These are phyloP conservation scores for Zalophus californianus DNA, from an alignment of 2,797 vertebrate genomes.

Conservation along the genomic window DNA sequence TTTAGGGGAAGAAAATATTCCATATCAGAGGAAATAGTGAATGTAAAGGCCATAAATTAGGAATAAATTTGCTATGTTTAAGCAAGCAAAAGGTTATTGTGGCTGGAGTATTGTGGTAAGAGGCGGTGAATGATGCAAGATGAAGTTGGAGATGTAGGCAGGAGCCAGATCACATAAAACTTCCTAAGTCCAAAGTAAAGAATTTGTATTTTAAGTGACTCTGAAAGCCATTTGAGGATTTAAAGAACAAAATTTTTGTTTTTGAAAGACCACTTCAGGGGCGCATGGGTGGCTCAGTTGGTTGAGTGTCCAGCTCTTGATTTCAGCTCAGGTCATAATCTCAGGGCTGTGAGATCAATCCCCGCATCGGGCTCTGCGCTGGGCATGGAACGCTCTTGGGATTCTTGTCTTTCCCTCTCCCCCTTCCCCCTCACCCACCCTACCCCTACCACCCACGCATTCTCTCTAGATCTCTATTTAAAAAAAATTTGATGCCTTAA, in stretches of 20 bases:
- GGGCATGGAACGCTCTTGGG: no score
- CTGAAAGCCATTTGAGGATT: background rate
- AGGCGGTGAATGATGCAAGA: background rate
- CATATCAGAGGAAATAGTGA: background rate
- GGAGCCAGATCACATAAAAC: slow-evolving; percentile 10
- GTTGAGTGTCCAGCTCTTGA: no score
- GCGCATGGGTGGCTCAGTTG: no score
- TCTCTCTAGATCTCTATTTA: no score
- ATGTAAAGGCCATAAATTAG: background rate
- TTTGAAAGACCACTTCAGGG: background rate
- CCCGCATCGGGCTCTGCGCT: no score
- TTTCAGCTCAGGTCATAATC: no score
- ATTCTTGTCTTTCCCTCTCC: no score
- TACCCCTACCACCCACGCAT: no score
- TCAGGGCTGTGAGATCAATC: no score
- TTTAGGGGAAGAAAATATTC: background rate
- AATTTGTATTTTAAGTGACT: slow-evolving; percentile 19
- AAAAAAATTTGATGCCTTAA: background rate
- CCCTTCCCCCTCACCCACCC: no score
- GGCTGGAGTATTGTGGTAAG: background rate
- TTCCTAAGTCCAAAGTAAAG: background rate
- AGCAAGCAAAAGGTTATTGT: background rate
- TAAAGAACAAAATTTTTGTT: background rate
- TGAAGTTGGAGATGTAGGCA: background rate
- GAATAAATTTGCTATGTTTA: background rate